Conservation (phyloP, 2,113 vertebrate species). For the Protobothrops flavoviridis region DNA sequence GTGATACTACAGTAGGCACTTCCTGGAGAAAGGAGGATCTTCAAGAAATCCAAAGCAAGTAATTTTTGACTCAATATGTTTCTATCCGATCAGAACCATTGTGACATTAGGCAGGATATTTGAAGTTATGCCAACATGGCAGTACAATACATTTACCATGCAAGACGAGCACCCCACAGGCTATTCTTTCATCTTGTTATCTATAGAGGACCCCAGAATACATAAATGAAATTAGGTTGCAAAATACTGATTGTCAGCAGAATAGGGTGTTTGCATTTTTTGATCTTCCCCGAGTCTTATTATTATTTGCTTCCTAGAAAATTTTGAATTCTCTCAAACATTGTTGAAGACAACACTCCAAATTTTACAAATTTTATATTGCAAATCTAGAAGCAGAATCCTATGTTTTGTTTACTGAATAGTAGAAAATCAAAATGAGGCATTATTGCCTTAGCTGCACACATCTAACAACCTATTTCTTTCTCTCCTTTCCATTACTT, state of each 20-base stretch:
- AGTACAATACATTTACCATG: background rate
- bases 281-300: background rate
- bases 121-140: background rate
- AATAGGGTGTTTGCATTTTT: background rate
- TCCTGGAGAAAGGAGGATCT: background rate
- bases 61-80: background rate
- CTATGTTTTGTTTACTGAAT: background rate
- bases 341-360: background rate
- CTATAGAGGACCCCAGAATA: background rate
- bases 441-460: background rate
- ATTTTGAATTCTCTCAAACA: background rate
- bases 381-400: background rate
- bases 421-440: background rate
- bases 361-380: background rate
- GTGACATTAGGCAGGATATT: background rate
- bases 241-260: background rate
- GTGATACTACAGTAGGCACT: background rate
- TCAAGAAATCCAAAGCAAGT: background rate
- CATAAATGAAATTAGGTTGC: background rate
- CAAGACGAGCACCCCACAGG: background rate
- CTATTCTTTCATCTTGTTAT: background rate
- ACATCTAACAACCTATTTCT: background rate
- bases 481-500: background rate
- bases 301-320: background rate
- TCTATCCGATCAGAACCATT: background rate